These are phyloP conservation scores for Eulimnadia texana DNA, from an alignment of 1,140 invertebrate species.

Conservation along the genomic window DNA sequence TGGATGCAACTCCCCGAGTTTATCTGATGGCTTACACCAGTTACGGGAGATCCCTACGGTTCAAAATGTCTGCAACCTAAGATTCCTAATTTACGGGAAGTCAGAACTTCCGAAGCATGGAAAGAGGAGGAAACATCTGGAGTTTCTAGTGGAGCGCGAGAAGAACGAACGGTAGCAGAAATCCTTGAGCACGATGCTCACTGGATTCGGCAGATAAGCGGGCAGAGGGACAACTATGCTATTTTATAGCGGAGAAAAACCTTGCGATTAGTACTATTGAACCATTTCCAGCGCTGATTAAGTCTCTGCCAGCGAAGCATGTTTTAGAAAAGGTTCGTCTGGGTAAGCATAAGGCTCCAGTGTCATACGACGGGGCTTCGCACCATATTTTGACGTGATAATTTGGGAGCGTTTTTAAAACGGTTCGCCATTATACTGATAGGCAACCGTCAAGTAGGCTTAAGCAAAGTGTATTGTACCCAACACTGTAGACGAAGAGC, in stretches of 20 bases:
- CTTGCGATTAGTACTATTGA: not conserved
- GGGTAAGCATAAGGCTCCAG: not conserved
- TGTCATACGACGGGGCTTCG: not conserved
- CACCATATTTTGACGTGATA: too few species aligned
- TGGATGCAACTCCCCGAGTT: not conserved
- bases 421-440: too few species aligned
- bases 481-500: too few species aligned
- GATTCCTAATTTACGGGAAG: not conserved
- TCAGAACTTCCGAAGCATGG: not conserved
- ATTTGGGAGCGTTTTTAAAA: too few species aligned
- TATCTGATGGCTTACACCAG: not conserved
- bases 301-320: not conserved
- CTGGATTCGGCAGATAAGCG: not conserved
- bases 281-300: not conserved
- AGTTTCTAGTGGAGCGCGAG: not conserved
- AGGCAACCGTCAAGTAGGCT: too few species aligned
- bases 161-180: not conserved
- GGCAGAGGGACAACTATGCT: not conserved
- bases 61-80: not conserved
- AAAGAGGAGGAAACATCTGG: not conserved
- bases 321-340: not conserved
- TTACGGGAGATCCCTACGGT: not conserved
- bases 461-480: too few species aligned
- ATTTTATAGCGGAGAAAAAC: conserved; percentile 2
- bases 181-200: not conserved